Conservation (phyloP, 2,797 vertebrate genomes). For the Falco columbarius region DNA sequence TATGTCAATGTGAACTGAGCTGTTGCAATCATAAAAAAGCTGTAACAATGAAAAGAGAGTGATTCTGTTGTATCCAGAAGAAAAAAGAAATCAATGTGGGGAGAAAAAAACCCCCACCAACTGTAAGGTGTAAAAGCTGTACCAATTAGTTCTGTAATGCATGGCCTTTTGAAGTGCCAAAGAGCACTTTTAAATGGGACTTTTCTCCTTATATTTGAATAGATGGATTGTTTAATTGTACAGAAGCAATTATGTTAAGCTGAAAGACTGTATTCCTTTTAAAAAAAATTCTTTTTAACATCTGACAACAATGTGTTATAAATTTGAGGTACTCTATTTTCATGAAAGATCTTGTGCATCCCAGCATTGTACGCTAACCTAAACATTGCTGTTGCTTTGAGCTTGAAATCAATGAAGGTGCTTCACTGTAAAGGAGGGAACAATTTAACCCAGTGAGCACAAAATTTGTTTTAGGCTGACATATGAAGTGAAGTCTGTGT, state of each 20-base stretch:
- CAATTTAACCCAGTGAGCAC: neutral
- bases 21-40: neutral
- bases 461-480: neutral
- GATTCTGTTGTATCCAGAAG: slow-evolving; percentile 20
- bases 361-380: neutral
- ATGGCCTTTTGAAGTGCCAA: slow-evolving; percentile 59
- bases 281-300: neutral
- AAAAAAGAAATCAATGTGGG: slow-evolving; percentile 41
- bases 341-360: neutral
- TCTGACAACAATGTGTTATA: neutral
- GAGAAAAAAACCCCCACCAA: neutral
- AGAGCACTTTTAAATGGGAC: slow-evolving; percentile 46
- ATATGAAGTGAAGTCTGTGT: neutral
- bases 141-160: slow-evolving; percentile 69
- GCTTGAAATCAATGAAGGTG: neutral
- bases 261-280: neutral
- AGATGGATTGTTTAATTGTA: slow-evolving; percentile 42
- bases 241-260: slow-evolving; percentile 53
- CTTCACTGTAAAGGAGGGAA: neutral
- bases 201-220: slow-evolving; percentile 57
- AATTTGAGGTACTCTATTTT: neutral
- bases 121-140: slow-evolving; percentile 54
- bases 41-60: slow-evolving; percentile 25
- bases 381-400: neutral
- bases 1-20: neutral